These are phyloP conservation scores for Ictalurus punctatus DNA, from an alignment of 2,113 vertebrate species.

Conservation along the genomic window DNA sequence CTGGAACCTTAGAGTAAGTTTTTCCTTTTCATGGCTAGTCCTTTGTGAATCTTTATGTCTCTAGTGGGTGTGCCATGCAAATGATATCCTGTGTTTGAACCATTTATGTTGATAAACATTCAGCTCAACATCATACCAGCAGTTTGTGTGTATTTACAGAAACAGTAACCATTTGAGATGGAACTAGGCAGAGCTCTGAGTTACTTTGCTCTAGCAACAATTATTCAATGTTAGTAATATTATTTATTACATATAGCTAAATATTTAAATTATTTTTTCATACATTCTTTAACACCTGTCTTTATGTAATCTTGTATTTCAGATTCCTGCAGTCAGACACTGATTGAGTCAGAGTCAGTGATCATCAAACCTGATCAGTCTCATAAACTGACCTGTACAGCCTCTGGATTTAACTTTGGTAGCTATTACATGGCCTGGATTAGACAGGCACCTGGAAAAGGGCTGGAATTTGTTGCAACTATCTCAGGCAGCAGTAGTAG, in stretches of 20 bases:
- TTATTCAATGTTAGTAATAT: neutral
- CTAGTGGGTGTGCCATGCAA: no score
- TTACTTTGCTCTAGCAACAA: neutral
- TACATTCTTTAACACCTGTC: neutral
- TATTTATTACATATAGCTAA: neutral
- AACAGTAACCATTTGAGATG: no score
- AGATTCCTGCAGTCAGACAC: neutral
- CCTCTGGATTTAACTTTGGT: neutral
- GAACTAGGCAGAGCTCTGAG: neutral
- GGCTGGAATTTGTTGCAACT: neutral
- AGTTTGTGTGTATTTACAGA: no score
- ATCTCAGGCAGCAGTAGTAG: no score
- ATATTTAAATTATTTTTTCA: no score
- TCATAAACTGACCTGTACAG: neutral
- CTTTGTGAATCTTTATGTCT: no score
- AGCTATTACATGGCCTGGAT: neutral
- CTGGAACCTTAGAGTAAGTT: no score
- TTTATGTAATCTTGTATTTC: neutral
- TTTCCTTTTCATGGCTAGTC: neutral
- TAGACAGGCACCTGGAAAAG: neutral
- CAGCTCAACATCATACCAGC: no score
- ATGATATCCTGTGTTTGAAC: no score
- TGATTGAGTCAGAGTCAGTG: neutral
- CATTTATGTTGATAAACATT: no score
- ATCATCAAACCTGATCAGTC: neutral